A percentile compares a stretch with the other conserved stretches of the same genome.
These are phyloP conservation scores for Cassiopea xamachana DNA, from an alignment of 30 jellyfish, hydroid and myxozoan genomes.

Conservation along the genomic window DNA sequence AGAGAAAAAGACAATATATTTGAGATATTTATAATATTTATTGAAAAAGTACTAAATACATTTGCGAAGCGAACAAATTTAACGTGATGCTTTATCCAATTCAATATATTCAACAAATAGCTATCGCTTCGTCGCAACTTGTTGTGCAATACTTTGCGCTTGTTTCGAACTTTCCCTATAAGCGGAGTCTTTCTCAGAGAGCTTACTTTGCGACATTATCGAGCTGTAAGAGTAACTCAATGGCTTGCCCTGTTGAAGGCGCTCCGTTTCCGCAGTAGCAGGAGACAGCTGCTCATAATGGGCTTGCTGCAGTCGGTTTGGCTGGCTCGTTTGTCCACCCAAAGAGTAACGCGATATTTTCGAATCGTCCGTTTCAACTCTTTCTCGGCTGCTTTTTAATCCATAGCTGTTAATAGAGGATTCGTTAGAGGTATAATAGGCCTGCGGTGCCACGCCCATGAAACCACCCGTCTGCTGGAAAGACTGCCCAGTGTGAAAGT, in stretches of 20 bases:
- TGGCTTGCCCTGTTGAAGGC: conserved; percentile 33
- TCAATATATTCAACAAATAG: conserved; percentile 16
- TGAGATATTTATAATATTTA: conserved; percentile 26
- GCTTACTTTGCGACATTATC: conserved; percentile 32
- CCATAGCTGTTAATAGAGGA: conserved; percentile 49
- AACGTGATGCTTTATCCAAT: conserved; percentile 46
- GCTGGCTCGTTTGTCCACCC: conserved; percentile 11
- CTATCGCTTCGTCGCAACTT: conserved; percentile 70
- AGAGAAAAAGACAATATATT: neutral
- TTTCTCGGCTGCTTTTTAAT: conserved; percentile 1
- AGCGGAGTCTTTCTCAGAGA: conserved; percentile 62
- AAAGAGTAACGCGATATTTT: conserved; percentile 18
- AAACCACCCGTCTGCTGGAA: conserved; percentile 72
- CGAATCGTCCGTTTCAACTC: conserved; percentile 31
- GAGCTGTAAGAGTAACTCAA: conserved; percentile 34
- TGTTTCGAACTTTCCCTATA: conserved; percentile 65
- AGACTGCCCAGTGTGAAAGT: conserved; percentile 72
- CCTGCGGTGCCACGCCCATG: conserved; percentile 62
- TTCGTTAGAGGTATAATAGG: conserved; percentile 49
- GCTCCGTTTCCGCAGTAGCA: conserved; percentile 60
- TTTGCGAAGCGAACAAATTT: conserved; percentile 62
- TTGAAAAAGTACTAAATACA: conserved; percentile 57
- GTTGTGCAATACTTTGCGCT: conserved; percentile 52
- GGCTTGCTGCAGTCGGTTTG: conserved; percentile 22
- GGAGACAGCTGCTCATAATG: conserved; percentile 74